Percentiles rank a stretch among this genome's conserved stretches.
These are phyloP conservation scores for Spea multiplicata DNA, from an alignment of 2,113 vertebrate genomes.

Conservation along the genomic window DNA sequence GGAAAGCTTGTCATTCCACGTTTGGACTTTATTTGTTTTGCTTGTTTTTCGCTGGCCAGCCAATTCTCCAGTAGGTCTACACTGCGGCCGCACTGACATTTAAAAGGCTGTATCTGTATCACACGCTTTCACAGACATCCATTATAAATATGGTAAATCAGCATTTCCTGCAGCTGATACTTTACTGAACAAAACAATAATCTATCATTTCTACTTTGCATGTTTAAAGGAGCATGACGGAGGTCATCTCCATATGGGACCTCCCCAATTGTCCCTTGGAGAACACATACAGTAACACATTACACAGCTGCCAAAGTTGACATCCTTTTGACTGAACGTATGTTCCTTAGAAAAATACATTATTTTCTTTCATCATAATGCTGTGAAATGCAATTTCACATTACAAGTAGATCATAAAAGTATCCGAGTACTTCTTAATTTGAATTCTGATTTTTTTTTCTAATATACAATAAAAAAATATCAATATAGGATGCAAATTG, in stretches of 20 bases:
- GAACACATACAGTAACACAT: slow-evolving; percentile 1
- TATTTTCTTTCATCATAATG: slow-evolving; percentile 24
- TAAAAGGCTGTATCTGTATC: slow-evolving; percentile 6
- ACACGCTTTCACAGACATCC: slow-evolving; percentile 20
- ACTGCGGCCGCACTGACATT: not conserved
- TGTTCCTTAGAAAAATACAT: slow-evolving; percentile 15
- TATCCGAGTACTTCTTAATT: slow-evolving; percentile 16
- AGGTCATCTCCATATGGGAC: slow-evolving; percentile 37
- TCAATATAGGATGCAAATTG: too few species aligned
- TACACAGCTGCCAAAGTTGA: slow-evolving; percentile 1
- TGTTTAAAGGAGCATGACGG: slow-evolving; percentile 43
- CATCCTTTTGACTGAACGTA: not conserved
- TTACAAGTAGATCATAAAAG: slow-evolving; percentile 24
- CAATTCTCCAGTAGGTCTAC: not conserved
- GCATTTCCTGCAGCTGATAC: slow-evolving; percentile 40
- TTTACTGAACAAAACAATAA: slow-evolving; percentile 41
- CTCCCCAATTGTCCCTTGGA: slow-evolving; percentile 14
- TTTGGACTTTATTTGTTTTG: slow-evolving; percentile 91
- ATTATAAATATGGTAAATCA: slow-evolving; percentile 40
- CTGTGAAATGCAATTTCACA: slow-evolving; percentile 40
- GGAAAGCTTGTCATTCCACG: slow-evolving; percentile 80
- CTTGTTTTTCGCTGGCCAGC: slow-evolving; percentile 61
- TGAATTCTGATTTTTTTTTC: slow-evolving; percentile 24
- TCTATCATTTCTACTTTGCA: slow-evolving; percentile 45
- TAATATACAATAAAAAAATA: not conserved